These are phyloP conservation scores for Aldabrachelys gigantea DNA, from an alignment of 2,113 vertebrate genomes.

Conservation along the genomic window DNA sequence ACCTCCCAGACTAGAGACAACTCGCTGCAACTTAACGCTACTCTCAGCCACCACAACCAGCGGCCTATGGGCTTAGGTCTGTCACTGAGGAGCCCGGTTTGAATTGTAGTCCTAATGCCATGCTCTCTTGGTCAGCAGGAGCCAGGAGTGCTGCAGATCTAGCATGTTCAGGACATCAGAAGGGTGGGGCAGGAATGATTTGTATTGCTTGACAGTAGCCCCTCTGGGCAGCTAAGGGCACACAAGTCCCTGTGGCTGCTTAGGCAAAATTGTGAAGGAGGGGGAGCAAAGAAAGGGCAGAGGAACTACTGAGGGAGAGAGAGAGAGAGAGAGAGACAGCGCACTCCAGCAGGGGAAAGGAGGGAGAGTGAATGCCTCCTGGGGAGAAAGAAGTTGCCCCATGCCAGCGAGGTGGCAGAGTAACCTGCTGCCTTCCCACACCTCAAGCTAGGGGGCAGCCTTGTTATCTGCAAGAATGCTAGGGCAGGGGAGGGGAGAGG, in stretches of 20 bases:
- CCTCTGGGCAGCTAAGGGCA: background rate
- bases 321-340: rapidly evolving
- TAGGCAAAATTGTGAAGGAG: background rate
- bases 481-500: background rate
- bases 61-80: background rate
- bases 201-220: rapidly evolving
- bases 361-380: background rate
- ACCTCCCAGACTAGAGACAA: background rate
- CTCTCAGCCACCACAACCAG: background rate
- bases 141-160: background rate
- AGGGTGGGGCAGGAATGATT: background rate
- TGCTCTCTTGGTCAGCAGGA: background rate
- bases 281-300: background rate
- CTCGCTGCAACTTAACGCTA: background rate
- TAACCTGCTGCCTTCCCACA: background rate
- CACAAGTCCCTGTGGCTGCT: background rate
- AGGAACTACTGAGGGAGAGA: background rate
- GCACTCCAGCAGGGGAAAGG: background rate
- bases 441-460: background rate
- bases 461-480: background rate
- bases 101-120: background rate
- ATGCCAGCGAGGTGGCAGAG: background rate
- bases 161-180: background rate
- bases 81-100: background rate
- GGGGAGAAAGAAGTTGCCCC: background rate